Base-by-base conservation (phyloP, 2,888 invertebrate genomes). In the Leptopterna dolabrata region DNA sequence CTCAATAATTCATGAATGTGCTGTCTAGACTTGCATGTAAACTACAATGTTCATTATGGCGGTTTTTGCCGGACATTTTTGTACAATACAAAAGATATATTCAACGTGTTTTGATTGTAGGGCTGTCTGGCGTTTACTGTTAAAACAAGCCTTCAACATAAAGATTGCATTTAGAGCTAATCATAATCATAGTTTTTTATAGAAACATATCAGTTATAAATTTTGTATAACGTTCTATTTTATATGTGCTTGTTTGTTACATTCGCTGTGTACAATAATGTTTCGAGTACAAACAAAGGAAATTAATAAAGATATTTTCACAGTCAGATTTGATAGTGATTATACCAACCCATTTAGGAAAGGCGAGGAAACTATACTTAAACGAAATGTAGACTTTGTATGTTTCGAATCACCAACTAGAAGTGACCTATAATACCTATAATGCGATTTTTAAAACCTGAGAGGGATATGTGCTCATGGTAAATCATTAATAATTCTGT, bases 181-280 rank as follows among this genome's bases (percentile, higher is more conserved):
- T 51, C 47, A 70, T 82, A 87, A 73, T 71, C 81, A 87, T 87
- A 87, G 87, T 73, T 82, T 82, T 87, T 71, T 80, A 81, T 87
- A 87, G 87, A 87, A 81, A 87, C 87, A 87, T 87, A 87, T 87
- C 87, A 87, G 82, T 80, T 87, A 63, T 76, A 76, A 76, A 82
- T 82, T 82, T 82, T 82, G 82, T 87, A 87, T 87, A 76, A 82
- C 71, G 73, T 87, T 87, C 81, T 87, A 87, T 87, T 87, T 87
- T 87, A 45, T 87, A 87, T 87, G 87, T 87, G 87, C 87, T 82
- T 87, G 81, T 87, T 87, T 87, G 87, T 87, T 82, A 87, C 87
- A 47, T 76, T 86, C 36, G 86, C 86, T 43, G 86, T 86, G 86
- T 86, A 80, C 86, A 80, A 85, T 85, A 87, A 87, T 45, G 82